Evolutionary conservation across 2,797 vertebrate genomes (phyloP).

Genomic region (Yasuhikotakia modesta): DNA sequence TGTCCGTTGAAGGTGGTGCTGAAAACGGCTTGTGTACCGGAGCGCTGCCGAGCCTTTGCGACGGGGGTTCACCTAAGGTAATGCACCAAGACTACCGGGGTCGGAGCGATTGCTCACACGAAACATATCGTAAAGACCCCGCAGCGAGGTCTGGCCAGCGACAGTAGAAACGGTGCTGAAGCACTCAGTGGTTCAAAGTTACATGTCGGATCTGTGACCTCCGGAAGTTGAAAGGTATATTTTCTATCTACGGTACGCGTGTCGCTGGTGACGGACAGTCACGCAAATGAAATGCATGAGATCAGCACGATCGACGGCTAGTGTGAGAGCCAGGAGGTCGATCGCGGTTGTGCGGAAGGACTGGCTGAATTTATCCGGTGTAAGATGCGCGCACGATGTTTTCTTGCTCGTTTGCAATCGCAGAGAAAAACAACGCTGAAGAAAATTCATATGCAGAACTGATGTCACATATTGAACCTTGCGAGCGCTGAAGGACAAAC

Average conservation of each 20-base stretch:
- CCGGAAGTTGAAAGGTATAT: constrained; percentile 32
- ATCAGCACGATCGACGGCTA: constrained; percentile 19
- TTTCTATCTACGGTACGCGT: constrained; percentile 21
- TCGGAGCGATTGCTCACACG: constrained; percentile 10
- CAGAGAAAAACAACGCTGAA: neutral
- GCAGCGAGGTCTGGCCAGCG: neutral
- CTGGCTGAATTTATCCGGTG: constrained; percentile 6
- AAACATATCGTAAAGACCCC: constrained; percentile 14
- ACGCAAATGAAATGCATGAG: constrained; percentile 26
- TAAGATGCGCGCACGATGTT: neutral
- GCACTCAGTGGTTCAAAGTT: constrained; percentile 28
- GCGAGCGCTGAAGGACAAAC: constrained; percentile 40
- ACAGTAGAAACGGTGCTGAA: neutral
- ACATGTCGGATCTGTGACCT: constrained; percentile 26
- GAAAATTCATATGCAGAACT: neutral
- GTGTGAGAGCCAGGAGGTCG: constrained; percentile 22
- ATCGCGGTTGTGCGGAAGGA: constrained; percentile 12
- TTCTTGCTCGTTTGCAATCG: neutral
- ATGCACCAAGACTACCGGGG: constrained; percentile 42
- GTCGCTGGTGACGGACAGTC: neutral
- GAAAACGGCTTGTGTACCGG: constrained; percentile 17
- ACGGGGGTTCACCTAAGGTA: constrained; percentile 44
- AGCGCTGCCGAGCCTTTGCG: constrained; percentile 8
- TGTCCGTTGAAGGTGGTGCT: constrained; percentile 44
- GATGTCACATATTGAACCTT: constrained; percentile 17